Evolutionary conservation across 1,140 invertebrate species (phyloP).

Genomic region (Copidosoma floridanum): DNA sequence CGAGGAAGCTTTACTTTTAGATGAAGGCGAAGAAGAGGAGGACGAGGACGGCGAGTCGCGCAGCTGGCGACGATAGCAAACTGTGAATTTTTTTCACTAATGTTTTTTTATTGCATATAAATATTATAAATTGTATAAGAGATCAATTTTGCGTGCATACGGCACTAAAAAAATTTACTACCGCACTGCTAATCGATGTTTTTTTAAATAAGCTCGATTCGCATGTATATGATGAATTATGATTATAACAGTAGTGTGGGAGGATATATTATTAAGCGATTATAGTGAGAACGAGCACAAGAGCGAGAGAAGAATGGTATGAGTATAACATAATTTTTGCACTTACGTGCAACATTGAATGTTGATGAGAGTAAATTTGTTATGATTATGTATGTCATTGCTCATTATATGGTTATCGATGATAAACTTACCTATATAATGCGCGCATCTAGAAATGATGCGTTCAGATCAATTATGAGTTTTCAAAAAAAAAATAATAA

Average conservation of each 20-base stretch:
- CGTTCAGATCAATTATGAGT: conserved; percentile 20
- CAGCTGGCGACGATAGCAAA: conserved; percentile 62
- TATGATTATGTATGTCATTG: conserved; percentile 24
- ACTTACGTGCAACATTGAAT: conserved; percentile 25
- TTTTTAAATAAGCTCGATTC: conserved; percentile 21
- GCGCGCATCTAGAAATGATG: conserved; percentile 29
- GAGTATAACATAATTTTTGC: conserved; percentile 5
- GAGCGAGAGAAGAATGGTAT: conserved; percentile 15
- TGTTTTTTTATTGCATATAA: conserved; percentile 28
- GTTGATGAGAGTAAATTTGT: conserved; percentile 26
- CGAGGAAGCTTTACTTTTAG: conserved; percentile 48
- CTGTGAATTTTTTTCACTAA: conserved; percentile 29
- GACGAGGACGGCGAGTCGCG: conserved; percentile 61
- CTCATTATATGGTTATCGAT: conserved; percentile 14
- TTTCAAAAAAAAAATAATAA: conserved; percentile 27
- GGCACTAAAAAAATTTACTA: conserved; percentile 24
- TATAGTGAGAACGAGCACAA: not conserved
- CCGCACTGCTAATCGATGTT: conserved; percentile 14
- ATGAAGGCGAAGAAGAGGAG: conserved; percentile 62
- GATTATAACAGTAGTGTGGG: too few relatives aligned
- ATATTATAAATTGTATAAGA: conserved; percentile 24
- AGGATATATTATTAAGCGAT: too few relatives aligned
- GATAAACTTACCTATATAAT: conserved; percentile 18
- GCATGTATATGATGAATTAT: too few relatives aligned
- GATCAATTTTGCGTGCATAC: conserved; percentile 26